These are phyloP conservation scores for Lordiphosa clarofinis DNA, from an alignment of 1,140 invertebrate genomes.

Conservation along the genomic window DNA sequence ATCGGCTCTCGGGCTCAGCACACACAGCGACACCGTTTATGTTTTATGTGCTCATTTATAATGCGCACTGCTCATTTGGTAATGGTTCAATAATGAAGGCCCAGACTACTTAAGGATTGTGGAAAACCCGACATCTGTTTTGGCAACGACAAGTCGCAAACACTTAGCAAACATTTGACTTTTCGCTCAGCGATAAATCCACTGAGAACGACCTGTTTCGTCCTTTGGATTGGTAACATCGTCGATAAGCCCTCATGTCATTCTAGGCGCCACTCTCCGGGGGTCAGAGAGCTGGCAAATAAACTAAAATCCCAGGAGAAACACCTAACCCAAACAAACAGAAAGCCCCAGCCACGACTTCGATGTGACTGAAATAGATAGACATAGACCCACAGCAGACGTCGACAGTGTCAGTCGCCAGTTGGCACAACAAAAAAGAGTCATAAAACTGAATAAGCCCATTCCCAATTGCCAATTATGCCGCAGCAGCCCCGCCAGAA, in stretches of 20 bases:
- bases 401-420: conserved; percentile 20
- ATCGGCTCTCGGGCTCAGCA: conserved; percentile 59
- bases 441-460: conserved; percentile 65
- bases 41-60: conserved; percentile 76
- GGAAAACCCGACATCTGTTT: conserved; percentile 56
- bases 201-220: conserved; percentile 7
- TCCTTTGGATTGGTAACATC: conserved; percentile 34
- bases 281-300: conserved; percentile 38
- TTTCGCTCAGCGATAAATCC: neutral
- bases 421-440: conserved; percentile 31
- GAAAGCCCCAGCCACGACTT: conserved; percentile 62
- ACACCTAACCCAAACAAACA: conserved; percentile 44
- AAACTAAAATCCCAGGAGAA: conserved; percentile 21
- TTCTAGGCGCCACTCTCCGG: conserved; percentile 65
- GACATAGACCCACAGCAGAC: conserved; percentile 28
- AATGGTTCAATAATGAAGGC: conserved; percentile 69
- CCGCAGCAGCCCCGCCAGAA: conserved; percentile 33
- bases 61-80: conserved; percentile 71
- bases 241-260: conserved; percentile 38
- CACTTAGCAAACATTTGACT: conserved; percentile 23
- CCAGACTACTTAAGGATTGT: conserved; percentile 48
- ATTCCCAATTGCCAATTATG: conserved; percentile 76
- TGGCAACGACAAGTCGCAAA: neutral
- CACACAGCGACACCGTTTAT: conserved; percentile 64
- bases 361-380: conserved; percentile 68